Base-by-base conservation (phyloP, 2,797 vertebrate species). In the Platalea minor region DNA sequence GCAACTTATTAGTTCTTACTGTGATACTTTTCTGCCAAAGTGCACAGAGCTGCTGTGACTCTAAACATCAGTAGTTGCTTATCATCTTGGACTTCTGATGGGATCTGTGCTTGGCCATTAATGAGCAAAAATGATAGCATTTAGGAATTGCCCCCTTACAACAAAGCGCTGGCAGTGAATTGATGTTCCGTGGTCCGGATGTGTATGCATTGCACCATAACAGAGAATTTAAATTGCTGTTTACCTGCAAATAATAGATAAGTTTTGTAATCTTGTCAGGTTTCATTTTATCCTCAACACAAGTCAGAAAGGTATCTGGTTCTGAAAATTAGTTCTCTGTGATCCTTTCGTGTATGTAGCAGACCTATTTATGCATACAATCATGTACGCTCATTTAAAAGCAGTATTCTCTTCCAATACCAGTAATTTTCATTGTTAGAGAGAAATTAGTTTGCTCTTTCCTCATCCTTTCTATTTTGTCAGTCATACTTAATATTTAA, bases 221-320 rank as follows among this genome's bases (percentile, higher is more conserved):
- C 87, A 95, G 72, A 91, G 2, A 59, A 85, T 64, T 86, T 76
- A 79, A 70, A 92, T 59, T 69, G 29, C 20, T 87, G 18, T 89
- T 83, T 93, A 54, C 31, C 18, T 74, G 29, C 9, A 5, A 69
- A 51, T 82, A 94, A 84, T 60, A 78, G 26, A 9, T 33, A 68
- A n/a, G 21, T 45, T 92, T 77, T 94, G 70, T 92, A 74, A 91
- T 35, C 16, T 29, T 91, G 46, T 86, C 85, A 95, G 70, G 83
- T 81, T 93, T 95, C 24, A 28, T 57, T 92, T 93, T 92, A 33
- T 33, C 41, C 33, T 80, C 26, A 37, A 13, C 73, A 31, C 37
- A 79, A 96, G 10, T 85, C 65, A 73, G 29, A 50, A 63, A 76
- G 23, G 28, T 31, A 88, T 84, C 65, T 85, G 39, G 9, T 83